Base-by-base conservation (phyloP, 2,888 invertebrate genomes). In the Parascotia fuliginaria region DNA sequence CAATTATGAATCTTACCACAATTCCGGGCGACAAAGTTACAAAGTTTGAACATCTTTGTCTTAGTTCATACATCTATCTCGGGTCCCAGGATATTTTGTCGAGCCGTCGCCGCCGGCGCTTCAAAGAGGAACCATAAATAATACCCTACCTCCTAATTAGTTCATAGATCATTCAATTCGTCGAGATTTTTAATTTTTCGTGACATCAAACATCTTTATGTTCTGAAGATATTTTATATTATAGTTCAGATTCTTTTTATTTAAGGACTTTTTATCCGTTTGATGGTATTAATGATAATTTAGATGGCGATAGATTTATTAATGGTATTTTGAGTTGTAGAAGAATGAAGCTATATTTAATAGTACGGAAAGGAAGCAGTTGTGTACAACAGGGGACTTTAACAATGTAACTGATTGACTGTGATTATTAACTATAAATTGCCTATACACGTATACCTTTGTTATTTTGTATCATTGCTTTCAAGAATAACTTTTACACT, bases 121-220 rank as follows among this genome's bases (percentile, higher is more conserved):
- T 60, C 59, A 66, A 71, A 75, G 60, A 38, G 43, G 37, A 54
- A 24, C 60, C 67, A 76, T 83, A 79, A 83, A 81, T 79, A 73
- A 79, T 68, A 61, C 61, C 66, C 59, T 62, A 43, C 64, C 67
- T 47, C 61, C 74, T 81, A 84, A 83, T 84, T 83, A 80, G 65
- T 48, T 42, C 59, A 66, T 81, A 73, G 56, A 73, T 82, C 81
- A 75, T 73, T 73, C 70, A 70, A 63, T 55, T 51, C 48, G 56
- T 43, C 29, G 28, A 45, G 55, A 40, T 63, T 70, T 71, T 71
- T 51, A 57, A 70, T 70, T 73, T 71, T 71, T 65, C 60, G 59
- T 55, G 65, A 75, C 79, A 67, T 77, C 71, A 72, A 80, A 79
- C 67, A 57, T 57, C 60, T 70, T 58, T 58, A 61, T 46, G 56